Base-by-base conservation (phyloP, 2,797 vertebrate genomes). In the Apodemus agrarius region DNA sequence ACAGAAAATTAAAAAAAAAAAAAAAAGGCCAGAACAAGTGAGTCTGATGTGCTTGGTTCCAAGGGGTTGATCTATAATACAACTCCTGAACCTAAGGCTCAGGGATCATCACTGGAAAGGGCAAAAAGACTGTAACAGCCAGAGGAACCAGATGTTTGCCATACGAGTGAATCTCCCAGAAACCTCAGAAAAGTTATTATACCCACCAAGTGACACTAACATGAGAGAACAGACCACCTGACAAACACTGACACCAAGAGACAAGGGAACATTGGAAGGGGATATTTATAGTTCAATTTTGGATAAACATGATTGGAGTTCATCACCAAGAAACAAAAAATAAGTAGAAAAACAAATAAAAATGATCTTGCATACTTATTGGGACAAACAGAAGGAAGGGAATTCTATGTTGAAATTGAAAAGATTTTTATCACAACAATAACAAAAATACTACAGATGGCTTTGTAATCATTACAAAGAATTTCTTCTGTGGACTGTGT, bases 291-390 rank as follows among this genome's bases (percentile, higher is more conserved):
- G 63, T 82, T 81, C 46, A 46, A 54, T 89, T 93, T 93, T 59
- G n/a, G 17, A 84, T 86, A 91, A 95, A 87, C 26, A 87, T 43
- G 1, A 21, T 84, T 94, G 63, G 49, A 96, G 13, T 72, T 65
- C 14, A 31, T 96, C 14, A 90, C 85, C 82, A 93, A 89, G 52
- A 80, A 94, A 84, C 2, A n/a, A 74, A 74, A 61, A 34, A 65
- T 79, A 83, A 82, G 7, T n/a, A 76, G 21, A 78, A 78, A 61
- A 46, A 26, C 26, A 76, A 69, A 54, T 49, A 85, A n/a, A 46
- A 29, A 72, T n/a, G 13, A 67, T 34, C 10, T 72, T 26, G 6
- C 9, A 9, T 19, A 43, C 13, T 1, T 59, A 74, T 24, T 78
- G 14, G 19, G 54, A 84, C 7, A 78, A 49, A 85, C 89, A 89